phyloP scores from a whole-genome alignment of 2,888 invertebrate species.

The Ennomos fuscantarius region DNA sequence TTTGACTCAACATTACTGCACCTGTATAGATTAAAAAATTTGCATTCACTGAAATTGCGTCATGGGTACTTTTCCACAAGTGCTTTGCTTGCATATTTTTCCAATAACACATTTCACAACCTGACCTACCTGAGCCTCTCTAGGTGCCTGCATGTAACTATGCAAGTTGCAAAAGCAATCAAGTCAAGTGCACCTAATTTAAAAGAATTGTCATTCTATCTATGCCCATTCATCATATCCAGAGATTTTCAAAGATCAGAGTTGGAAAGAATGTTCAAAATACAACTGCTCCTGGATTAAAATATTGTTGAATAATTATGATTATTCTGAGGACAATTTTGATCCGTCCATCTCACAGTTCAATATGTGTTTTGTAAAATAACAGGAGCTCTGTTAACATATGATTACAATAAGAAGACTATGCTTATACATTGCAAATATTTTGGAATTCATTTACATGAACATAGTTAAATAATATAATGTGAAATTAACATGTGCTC shows the following conservation, averaged over 20 bases:
- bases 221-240: conserved; percentile 79
- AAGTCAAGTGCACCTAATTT: conserved; percentile 79
- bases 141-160: conserved; percentile 77
- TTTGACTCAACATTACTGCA: conserved; percentile 81
- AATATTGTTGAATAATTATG: conserved; percentile 17
- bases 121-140: conserved; percentile 79
- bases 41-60: conserved; percentile 77
- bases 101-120: conserved; percentile 76
- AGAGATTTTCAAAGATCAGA: conserved; percentile 76
- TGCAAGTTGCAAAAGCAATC: conserved; percentile 78
- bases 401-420: conserved; percentile 5
- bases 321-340: conserved; percentile 27
- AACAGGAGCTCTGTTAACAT: conserved; percentile 6
- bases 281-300: conserved; percentile 79
- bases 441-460: conserved; percentile 10
- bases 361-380: conserved; percentile 5
- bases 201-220: conserved; percentile 78
- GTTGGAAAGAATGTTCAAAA: conserved; percentile 78
- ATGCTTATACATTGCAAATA: conserved; percentile 5
- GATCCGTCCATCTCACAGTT: conserved; percentile 47
- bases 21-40: conserved; percentile 73
- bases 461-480: not conserved
- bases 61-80: conserved; percentile 82
- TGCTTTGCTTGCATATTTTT: conserved; percentile 78
- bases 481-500: conserved; percentile 1